These are phyloP conservation scores for Calycopis cecrops DNA, from an alignment of 1,140 invertebrate genomes.

Conservation along the genomic window DNA sequence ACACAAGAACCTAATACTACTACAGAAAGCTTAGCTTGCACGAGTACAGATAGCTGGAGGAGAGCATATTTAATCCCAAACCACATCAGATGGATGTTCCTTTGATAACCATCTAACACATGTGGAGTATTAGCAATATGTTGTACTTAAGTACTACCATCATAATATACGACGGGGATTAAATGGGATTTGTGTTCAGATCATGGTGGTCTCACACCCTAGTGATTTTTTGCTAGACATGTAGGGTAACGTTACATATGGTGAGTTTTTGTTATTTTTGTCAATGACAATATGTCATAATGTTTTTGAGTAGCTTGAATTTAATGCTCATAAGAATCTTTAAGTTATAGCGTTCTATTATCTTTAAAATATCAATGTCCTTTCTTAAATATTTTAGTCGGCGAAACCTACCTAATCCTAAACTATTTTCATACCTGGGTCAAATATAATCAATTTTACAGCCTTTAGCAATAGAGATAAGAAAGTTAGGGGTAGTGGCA, in stretches of 20 bases:
- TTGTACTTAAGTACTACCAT: slow-evolving; percentile 57
- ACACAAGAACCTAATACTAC: no score
- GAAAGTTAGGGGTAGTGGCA: no score
- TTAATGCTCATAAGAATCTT: no score
- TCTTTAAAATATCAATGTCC: no score
- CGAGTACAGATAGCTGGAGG: no score
- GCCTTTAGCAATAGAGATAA: no score
- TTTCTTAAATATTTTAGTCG: no score
- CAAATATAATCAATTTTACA: no score
- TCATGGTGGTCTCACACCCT: slow-evolving; percentile 57
- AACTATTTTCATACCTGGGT: no score
- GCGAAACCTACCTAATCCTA: no score
- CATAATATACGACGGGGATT: slow-evolving; percentile 61
- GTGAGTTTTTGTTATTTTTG: slow-evolving; percentile 22
- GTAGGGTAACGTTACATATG: slow-evolving; percentile 47
- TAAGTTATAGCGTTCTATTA: no score
- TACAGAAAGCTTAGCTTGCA: no score
- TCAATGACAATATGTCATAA: slow-evolving; percentile 3
- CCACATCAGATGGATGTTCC: slow-evolving; percentile 11
- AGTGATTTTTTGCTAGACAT: slow-evolving; percentile 41
- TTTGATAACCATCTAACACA: slow-evolving; percentile 39
- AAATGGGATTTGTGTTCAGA: slow-evolving; percentile 39
- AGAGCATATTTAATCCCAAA: background rate
- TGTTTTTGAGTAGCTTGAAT: background rate
- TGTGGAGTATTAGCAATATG: slow-evolving; percentile 58